Evolutionary conservation across 2,888 invertebrate genomes (phyloP).

Genomic region (Noctua janthe): DNA sequence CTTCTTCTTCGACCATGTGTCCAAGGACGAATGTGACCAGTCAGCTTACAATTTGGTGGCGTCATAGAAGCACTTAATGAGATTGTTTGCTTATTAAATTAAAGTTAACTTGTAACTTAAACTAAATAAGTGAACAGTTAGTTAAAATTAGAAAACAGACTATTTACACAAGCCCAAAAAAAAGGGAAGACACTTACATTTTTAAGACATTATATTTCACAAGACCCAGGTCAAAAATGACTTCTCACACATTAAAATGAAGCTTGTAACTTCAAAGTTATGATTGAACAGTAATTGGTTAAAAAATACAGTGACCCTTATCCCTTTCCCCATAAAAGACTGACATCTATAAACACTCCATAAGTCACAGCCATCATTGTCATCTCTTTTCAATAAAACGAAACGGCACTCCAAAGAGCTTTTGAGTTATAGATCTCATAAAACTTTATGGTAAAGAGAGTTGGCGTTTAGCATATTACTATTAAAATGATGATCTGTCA

Average conservation of each 20-base stretch:
- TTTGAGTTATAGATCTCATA: slow-evolving; percentile 41
- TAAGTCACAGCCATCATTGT: slow-evolving; percentile 43
- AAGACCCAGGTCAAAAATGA: not conserved
- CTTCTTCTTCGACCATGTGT: not conserved
- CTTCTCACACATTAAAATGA: not conserved
- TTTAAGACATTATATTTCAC: too few relatives aligned
- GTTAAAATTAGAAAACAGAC: not conserved
- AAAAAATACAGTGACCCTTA: slow-evolving; percentile 38
- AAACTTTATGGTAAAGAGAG: slow-evolving; percentile 43
- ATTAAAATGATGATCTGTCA: slow-evolving; percentile 28
- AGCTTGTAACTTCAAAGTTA: slow-evolving; percentile 5
- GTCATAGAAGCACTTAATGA: not conserved
- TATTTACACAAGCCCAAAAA: not conserved
- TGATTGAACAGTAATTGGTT: slow-evolving; percentile 25
- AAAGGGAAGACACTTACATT: too few relatives aligned
- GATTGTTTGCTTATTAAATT: not conserved
- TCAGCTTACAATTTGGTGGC: not conserved
- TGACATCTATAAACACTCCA: slow-evolving; percentile 45
- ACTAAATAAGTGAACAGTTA: not conserved
- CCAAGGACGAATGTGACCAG: not conserved
- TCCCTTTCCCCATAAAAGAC: slow-evolving; percentile 28
- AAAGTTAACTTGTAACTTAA: too few relatives aligned
- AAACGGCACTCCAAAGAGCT: slow-evolving; percentile 33
- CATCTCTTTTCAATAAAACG: slow-evolving; percentile 48
- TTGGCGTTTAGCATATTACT: slow-evolving; percentile 24